Evolutionary conservation across 2,113 vertebrate genomes (phyloP).

Genomic region (Grantiella picta): DNA sequence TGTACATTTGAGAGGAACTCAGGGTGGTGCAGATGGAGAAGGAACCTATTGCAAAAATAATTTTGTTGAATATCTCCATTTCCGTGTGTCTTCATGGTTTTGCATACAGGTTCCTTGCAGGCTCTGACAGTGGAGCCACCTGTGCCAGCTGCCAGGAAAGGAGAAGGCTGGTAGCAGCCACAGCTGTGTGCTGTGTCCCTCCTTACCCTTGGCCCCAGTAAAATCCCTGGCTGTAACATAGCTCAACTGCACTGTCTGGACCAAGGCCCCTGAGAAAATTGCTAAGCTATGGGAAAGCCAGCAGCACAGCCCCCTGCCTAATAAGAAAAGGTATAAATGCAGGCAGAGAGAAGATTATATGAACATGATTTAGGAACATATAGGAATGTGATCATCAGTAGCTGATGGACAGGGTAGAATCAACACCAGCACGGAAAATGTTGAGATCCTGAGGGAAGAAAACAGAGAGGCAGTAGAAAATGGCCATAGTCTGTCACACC

Average conservation of each 20-base stretch:
- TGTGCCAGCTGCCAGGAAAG: neutral
- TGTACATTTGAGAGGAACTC: neutral
- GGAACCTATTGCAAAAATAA: neutral
- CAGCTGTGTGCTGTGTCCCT: neutral
- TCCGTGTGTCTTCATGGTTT: neutral
- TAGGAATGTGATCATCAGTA: neutral
- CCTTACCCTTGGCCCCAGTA: neutral
- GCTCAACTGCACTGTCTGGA: rapidly evolving
- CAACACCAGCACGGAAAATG: neutral
- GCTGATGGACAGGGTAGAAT: neutral
- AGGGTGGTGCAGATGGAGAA: neutral
- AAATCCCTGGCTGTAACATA: neutral
- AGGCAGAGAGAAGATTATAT: neutral
- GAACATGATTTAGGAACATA: neutral
- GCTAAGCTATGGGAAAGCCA: neutral
- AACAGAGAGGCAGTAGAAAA: neutral
- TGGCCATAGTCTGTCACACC: rapidly evolving
- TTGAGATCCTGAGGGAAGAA: neutral
- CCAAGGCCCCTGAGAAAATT: neutral
- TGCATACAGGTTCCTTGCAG: neutral
- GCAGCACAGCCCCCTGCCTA: neutral
- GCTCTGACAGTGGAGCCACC: neutral
- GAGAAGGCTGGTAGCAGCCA: neutral
- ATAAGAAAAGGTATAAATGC: neutral
- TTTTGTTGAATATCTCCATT: rapidly evolving